Evolutionary conservation across 2,888 invertebrate genomes (phyloP).

Genomic region (Rhagophthalmus giganteus): DNA sequence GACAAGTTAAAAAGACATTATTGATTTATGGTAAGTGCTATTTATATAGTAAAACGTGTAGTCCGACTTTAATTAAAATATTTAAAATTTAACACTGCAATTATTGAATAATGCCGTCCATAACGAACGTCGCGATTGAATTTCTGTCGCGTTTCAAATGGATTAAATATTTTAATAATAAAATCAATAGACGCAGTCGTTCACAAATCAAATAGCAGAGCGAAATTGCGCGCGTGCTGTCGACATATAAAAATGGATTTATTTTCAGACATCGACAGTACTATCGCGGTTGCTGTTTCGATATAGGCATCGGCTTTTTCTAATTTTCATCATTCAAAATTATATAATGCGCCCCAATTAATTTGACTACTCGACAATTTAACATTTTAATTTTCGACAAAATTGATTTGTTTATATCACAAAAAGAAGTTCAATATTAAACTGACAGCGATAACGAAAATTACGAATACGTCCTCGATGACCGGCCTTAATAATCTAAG

Average conservation of each 20-base stretch:
- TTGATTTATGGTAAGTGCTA: no score
- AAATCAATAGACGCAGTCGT: constrained; percentile 33
- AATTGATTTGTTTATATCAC: no score
- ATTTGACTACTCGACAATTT: no score
- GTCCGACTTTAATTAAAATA: constrained; percentile 9
- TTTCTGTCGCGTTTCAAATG: constrained; percentile 24
- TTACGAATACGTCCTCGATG: no score
- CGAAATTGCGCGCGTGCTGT: constrained; percentile 32
- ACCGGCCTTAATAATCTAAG: no score
- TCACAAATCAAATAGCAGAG: constrained; percentile 30
- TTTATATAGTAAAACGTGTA: neutral
- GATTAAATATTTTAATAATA: constrained; percentile 35
- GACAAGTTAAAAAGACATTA: no score
- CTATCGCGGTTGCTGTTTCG: neutral
- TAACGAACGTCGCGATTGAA: constrained; percentile 18
- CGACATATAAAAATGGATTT: constrained; percentile 34
- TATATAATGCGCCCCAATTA: no score
- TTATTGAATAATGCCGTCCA: constrained; percentile 14
- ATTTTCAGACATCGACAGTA: constrained; percentile 23
- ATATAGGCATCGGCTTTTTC: neutral
- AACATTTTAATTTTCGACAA: no score
- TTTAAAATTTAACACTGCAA: constrained; percentile 20
- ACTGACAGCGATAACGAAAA: no score
- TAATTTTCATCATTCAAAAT: no score
- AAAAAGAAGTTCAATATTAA: no score